A percentile compares a stretch with the other conserved stretches of the same genome.
Evolutionary conservation across 2,888 invertebrate genomes (phyloP).

Genomic region (Apeira syringaria): DNA sequence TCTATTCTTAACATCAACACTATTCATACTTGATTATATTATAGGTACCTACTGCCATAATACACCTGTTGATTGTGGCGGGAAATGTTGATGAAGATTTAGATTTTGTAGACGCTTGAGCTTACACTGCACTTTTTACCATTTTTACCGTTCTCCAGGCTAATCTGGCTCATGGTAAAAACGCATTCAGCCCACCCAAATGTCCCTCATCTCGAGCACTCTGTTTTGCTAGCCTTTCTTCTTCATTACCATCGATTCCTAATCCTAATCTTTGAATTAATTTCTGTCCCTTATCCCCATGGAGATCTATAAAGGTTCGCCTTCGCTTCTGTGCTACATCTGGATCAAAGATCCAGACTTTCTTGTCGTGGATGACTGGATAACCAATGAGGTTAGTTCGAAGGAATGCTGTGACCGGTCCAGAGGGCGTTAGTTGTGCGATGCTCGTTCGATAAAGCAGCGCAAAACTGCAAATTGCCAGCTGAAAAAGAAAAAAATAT

Average conservation of each 20-base stretch:
- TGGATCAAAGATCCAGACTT: constrained; percentile 86
- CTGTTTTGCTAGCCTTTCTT: constrained; percentile 78
- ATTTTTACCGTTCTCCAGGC: no score
- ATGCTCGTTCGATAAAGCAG: constrained; percentile 46
- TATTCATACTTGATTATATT: no score
- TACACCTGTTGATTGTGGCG: no score
- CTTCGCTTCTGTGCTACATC: constrained; percentile 84
- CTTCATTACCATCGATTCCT: constrained; percentile 85
- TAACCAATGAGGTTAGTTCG: constrained; percentile 84
- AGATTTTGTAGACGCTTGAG: no score
- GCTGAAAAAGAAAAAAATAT: constrained; percentile 47
- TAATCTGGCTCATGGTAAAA: no score
- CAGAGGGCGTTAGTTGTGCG: constrained; percentile 42
- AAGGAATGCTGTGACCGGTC: constrained; percentile 58
- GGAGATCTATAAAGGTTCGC: constrained; percentile 82
- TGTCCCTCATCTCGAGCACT: constrained; percentile 81
- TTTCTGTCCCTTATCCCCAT: constrained; percentile 85
- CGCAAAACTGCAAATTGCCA: constrained; percentile 39
- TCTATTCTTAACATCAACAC: no score
- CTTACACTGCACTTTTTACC: no score
- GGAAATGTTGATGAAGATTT: no score
- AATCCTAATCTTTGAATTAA: constrained; percentile 86
- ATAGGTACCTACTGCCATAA: no score
- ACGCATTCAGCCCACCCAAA: constrained; percentile 76
- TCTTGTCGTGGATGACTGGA: constrained; percentile 83